Evolutionary conservation across 30 jellyfish, hydroid and myxozoan species (phyloP), one percentile per base, ranked within the genome.

Genomic region (Aurelia sp.): DNA sequence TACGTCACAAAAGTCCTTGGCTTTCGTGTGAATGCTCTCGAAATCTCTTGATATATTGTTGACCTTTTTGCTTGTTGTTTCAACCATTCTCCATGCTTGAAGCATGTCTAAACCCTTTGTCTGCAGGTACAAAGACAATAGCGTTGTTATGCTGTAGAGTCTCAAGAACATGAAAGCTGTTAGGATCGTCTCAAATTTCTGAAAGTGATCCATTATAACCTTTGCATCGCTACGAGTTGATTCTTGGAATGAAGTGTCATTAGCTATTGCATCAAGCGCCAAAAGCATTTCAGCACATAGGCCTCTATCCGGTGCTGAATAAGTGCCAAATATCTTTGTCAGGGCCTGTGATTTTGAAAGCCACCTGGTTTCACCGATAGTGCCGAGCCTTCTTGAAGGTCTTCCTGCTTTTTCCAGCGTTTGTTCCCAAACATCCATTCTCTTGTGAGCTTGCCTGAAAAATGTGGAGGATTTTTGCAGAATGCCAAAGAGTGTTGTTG

Each of bases 301-400:
- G 35, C 84, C 70, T 38, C 13, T 20, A 72, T 80, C 55, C 6
- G 76, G 90, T 13, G 24, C 47, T 63, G 9, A 4, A 65, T 12
- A 80, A 48, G 67, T 80, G 18, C 82, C 80, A 80, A 80, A 80
- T 33, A 80, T 80, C 47, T 59, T 80, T 33, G 35, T 21, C 84
- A 80, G 83, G 38, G 90, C 90, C 8, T n/a, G n/a, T 2, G 90
- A 80, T 52, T 80, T 61, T 19, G 90, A 80, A 55, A 80, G 90
- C 90, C 90, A 80, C 63, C 90, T 24, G 30, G 90, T 80, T 48
- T 80, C 84, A 20, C 81, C 82, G 24, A 80, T 80, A 40, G 90
- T 9, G 17, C 71, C 68, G 44, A 80, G 90, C 63, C 84, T 61
- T 72, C 63, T 61, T 63, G 63, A 40, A 30, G 58, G 31, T 33